Evolutionary conservation across 1,140 invertebrate genomes (phyloP).

Genomic region (Pseudachorutes palmiensis): DNA sequence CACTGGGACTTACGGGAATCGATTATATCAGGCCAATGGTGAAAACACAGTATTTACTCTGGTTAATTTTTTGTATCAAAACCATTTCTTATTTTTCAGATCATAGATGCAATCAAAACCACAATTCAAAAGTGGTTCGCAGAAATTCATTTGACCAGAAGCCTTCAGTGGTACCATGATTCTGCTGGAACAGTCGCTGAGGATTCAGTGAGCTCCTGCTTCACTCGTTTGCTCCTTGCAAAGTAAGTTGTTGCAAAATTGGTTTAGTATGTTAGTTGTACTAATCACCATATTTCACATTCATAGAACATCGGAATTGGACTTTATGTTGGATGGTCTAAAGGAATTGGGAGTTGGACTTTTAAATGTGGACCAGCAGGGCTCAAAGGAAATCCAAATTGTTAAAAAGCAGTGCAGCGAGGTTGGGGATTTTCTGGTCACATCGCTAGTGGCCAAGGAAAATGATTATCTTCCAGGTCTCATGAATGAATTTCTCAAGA

Average conservation of each 20-base stretch:
- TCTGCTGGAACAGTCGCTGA: not conserved
- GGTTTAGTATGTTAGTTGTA: too few relatives aligned
- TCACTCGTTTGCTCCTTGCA: constrained; percentile 1
- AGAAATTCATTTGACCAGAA: not conserved
- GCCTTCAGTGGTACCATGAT: not conserved
- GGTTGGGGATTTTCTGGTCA: constrained; percentile 22
- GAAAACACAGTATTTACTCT: too few relatives aligned
- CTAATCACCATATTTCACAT: not conserved
- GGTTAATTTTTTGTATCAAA: too few relatives aligned
- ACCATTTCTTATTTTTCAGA: constrained; percentile 12
- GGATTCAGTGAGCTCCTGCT: not conserved
- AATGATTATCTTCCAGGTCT: constrained; percentile 13
- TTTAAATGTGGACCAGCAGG: constrained; percentile 12
- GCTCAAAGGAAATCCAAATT: constrained; percentile 1
- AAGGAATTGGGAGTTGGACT: constrained; percentile 26
- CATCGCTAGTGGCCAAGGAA: constrained; percentile 18
- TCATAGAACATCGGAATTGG: constrained; percentile 25
- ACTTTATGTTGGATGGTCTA: constrained; percentile 31
- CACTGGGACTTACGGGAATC: constrained; percentile 21
- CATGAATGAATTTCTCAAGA: constrained; percentile 21
- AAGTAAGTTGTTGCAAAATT: constrained; percentile 17
- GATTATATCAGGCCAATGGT: constrained; percentile 22
- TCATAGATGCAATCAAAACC: constrained; percentile 8
- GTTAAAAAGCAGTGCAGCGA: constrained; percentile 12
- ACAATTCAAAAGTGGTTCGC: constrained; percentile 11